Percentiles rank a stretch among this genome's conserved stretches.
Conservation (phyloP, 2,888 invertebrate genomes). For the Diachrysia chrysitis region DNA sequence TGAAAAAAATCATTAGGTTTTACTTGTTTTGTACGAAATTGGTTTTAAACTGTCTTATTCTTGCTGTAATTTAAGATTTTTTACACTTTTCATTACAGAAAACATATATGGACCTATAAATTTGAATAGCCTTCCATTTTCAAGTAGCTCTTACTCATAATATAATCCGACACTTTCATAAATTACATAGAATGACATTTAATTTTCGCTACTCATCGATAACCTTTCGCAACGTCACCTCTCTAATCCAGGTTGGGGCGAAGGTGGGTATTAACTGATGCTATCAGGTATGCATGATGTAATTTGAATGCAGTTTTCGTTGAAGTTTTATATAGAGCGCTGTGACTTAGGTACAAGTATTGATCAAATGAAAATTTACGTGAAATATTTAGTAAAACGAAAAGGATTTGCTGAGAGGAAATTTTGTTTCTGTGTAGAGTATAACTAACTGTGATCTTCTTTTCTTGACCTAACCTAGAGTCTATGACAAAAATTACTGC, state of each 20-base stretch:
- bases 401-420: neutral
- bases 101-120: no score
- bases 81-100: no score
- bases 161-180: neutral
- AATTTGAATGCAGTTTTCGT: slow-evolving; percentile 60
- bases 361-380: slow-evolving; percentile 40
- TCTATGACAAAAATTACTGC: no score
- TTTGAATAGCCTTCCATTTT: no score
- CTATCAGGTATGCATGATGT: slow-evolving; percentile 66
- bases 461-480: no score
- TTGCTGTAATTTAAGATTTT: no score
- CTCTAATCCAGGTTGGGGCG: slow-evolving; percentile 39
- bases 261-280: slow-evolving; percentile 72
- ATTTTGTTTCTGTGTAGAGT: no score
- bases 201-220: slow-evolving; percentile 1
- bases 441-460: no score
- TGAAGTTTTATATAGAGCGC: slow-evolving; percentile 29
- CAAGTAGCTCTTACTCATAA: neutral
- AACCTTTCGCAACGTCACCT: slow-evolving; percentile 16
- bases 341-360: slow-evolving; percentile 19
- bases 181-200: neutral
- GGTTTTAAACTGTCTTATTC: no score
- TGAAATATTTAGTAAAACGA: slow-evolving; percentile 19
- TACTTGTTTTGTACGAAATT: no score
- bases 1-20: no score